Evolutionary conservation across 1,140 invertebrate genomes (phyloP), one percentile per base, ranked within the genome.

Genomic region (Formica exsecta): DNA sequence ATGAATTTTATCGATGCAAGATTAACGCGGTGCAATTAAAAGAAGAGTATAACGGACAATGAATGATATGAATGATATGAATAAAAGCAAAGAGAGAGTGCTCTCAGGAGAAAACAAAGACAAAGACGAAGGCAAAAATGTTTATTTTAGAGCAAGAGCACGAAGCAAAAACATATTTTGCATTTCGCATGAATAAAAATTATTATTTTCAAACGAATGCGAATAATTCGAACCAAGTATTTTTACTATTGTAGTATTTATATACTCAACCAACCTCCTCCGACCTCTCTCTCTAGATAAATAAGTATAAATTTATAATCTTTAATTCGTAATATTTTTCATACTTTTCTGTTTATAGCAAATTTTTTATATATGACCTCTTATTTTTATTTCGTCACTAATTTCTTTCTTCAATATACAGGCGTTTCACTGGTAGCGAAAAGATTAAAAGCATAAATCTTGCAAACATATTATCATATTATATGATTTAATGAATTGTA

Each of bases 21-120:
- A 70, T 76, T 71, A 71, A 71, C 68, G 25, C 68, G 29, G 25
- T 8, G 68, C 25, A 19, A 54, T 32, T n/a, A 11, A 7, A 22
- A 16, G 22, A 54, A 36, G 19, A 38, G 4, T 51, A n/a, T 22
- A 65, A 65, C 11, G 19, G 13, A 13, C 16, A 11, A 54, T 51
- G 5, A 76, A 44, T 77, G 1, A n/a, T 77, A 77, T 44, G 9
- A 77, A 62, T 76, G 1, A n/a, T 77, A 77, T 44, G 9, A 77
- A 62, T 76, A 76, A 32, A 44, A 76, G 22, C 61, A 2, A 76
- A 62, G 16, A 48, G 9, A 41, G 7, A 41, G 22, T 38, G 32
- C 7, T 59, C 16, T 61, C 29, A 36, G 19, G 19, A n/a, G 7
- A 25, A 41, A 64, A 2, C 62, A 13, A 29, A 3, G 22, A 70